Evolutionary conservation across 2,797 vertebrate genomes (phyloP), one percentile per base, ranked within the genome.

Genomic region (Cyclopterus lumpus): DNA sequence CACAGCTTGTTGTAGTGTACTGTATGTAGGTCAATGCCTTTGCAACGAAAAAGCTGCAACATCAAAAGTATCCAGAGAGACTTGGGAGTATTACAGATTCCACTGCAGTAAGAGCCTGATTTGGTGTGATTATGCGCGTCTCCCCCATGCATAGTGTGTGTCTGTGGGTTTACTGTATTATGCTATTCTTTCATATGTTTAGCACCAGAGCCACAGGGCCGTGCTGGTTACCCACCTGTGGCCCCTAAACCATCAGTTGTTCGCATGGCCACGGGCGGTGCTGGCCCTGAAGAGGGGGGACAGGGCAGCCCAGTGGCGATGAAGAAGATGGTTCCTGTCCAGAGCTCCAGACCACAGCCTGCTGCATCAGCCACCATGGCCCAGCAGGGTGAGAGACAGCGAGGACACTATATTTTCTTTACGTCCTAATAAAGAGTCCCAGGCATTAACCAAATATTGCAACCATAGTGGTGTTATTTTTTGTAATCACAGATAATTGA

Each of bases 301-400:
- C 93, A 93, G 62, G 89, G 81, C 60, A 87, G 93, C 79, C 92
- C 93, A 6, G 89, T 90, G 78, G 95, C 94, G 14, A 86, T 96
- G 91, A 97, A 96, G 91, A 95, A 95, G 77, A 92, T 94, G 71
- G 90, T 94, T 67, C 91, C 95, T 0, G 89, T 95, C 53, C 97
- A 97, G 79, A 95, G 94, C 70, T 83, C 94, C n/a, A 94, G 96
- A 81, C 91, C 93, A 0, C 83, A 86, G 1, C 73, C 91, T 0
- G 74, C 91, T 65, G 77, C 78, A 24, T 54, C 79, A 1, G 67
- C 88, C 1, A 44, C 87, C 36, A n/a, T 83, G 20, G 80, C 82
- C 28, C 95, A 96, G 55, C 92, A 95, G 91, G 96, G 98, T 98
- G 84, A 93, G 93, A 67, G 53, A 55, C 24, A 28, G 24, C 49